Percentiles rank a stretch among this genome's conserved stretches.
phyloP scores from a whole-genome alignment of 2,888 invertebrate genomes.

The Napeogenes inachia region DNA sequence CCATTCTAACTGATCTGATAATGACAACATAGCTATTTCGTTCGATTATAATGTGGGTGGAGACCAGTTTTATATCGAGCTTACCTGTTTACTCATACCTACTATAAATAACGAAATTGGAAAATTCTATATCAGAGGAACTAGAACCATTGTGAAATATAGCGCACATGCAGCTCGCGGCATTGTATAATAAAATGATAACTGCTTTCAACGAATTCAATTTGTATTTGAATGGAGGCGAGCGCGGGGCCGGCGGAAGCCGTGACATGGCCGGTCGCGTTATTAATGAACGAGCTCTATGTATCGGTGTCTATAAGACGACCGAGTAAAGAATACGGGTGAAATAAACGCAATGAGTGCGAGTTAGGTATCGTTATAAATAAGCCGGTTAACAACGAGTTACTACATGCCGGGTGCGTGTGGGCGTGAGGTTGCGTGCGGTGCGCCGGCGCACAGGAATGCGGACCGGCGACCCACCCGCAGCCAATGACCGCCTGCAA shows the following conservation, averaged over 20 bases:
- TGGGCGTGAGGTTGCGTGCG: conserved; percentile 61
- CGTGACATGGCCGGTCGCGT: conserved; percentile 62
- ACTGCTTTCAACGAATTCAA: conserved; percentile 58
- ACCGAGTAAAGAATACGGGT: conserved; percentile 36
- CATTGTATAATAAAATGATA: conserved; percentile 46
- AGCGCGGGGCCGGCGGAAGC: conserved; percentile 59
- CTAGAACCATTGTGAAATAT: conserved; percentile 1
- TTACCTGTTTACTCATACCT: conserved; percentile 22
- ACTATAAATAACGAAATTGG: conserved; percentile 6
- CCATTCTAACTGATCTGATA: conserved; percentile 52
- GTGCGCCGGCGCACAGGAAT: conserved; percentile 71
- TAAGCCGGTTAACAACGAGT: conserved; percentile 30
- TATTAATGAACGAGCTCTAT: conserved; percentile 65
- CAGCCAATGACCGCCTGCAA: conserved; percentile 74
- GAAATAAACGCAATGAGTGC: conserved; percentile 34
- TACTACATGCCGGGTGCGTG: conserved; percentile 45
- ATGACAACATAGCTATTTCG: conserved; percentile 49
- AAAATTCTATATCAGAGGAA: not conserved
- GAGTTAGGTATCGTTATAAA: conserved; percentile 34
- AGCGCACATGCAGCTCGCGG: conserved; percentile 36
- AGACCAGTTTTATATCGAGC: conserved; percentile 21
- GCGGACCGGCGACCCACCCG: conserved; percentile 71
- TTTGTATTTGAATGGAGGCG: conserved; percentile 62
- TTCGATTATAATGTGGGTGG: conserved; percentile 33
- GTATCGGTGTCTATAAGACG: conserved; percentile 42